Percentiles rank a stretch among this genome's conserved stretches.
phyloP scores from a whole-genome alignment of 2,888 invertebrate species.

The Myopa tessellatipennis region DNA sequence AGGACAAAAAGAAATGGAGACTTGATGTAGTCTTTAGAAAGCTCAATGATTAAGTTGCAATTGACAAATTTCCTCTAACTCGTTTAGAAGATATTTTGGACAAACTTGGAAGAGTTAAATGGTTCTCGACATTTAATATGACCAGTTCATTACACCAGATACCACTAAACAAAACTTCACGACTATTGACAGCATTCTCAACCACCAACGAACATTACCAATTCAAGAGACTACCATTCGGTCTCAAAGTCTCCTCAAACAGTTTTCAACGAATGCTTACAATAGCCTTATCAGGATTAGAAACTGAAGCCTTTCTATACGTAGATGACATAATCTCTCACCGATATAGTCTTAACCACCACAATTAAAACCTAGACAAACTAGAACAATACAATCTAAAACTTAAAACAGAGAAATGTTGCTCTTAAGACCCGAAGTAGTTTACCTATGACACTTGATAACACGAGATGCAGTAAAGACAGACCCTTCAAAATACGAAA shows the following conservation, averaged over 20 bases:
- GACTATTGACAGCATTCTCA: conserved; percentile 19
- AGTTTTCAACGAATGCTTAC: conserved; percentile 13
- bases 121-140: conserved; percentile 42
- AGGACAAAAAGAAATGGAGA: conserved; percentile 38
- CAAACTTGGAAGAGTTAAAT: conserved; percentile 30
- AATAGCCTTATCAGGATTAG: not conserved
- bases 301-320: not conserved
- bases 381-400: not conserved
- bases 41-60: conserved; percentile 23
- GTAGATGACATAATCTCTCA: not conserved
- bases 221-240: conserved; percentile 41
- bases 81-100: conserved; percentile 38
- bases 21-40: conserved; percentile 22
- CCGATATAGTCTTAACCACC: not conserved
- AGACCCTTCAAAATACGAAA: not conserved
- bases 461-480: not conserved
- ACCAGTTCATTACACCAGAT: conserved; percentile 43
- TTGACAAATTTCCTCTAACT: conserved; percentile 34
- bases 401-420: not conserved
- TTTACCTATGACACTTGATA: not conserved
- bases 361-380: conserved; percentile 1
- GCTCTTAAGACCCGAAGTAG: not conserved
- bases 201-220: conserved; percentile 36
- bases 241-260: not conserved
- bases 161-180: conserved; percentile 17